Base-by-base conservation (phyloP, 2,113 vertebrate genomes). In the Nicator chloris region DNA sequence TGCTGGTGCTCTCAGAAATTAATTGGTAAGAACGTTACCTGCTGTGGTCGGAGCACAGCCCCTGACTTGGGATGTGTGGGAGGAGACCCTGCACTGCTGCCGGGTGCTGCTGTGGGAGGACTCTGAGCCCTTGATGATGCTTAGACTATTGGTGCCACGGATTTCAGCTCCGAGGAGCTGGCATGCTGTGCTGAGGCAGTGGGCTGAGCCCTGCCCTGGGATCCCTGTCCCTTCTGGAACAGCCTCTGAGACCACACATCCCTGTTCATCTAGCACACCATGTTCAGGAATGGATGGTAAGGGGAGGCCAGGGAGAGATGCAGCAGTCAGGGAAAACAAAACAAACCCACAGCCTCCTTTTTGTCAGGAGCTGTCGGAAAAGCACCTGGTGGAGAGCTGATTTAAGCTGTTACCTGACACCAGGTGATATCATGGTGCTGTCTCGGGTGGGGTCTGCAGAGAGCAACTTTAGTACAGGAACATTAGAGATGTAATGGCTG, bases 361-460 rank as follows among this genome's bases (percentile, higher is more conserved):
- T 64, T 64, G 10, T 31, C 27, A 28, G 30, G 37, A 83, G 26
- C 40, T 87, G 35, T 42, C 35, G 61, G 82, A 54, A 91, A 83
- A 87, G 28, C 35, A 77, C 26, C 75, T 73, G 82, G 54, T 73
- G n/a, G 76, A 86, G 56, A 78, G 54, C 42, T 83, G 82, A 92
- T 70, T 88, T 54, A 79, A 72, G 87, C 57, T 95, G 81, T 76
- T 87, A 82, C 39, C 66, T 90, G 84, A 54, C 73, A 80, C 15
- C 63, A 57, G 50, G 40, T 60, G 72, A 75, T 75, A 73, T 37
- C 78, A 24, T 1, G 10, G 72, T 90, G 82, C 64, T 50, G 40
- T 53, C 64, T 51, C 40, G 85, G 93, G 88, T 90, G 91, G 64
- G 68, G 82, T 84, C 61, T 70, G 44, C 75, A 86, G 33, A 60